Conservation (phyloP, 2,888 invertebrate genomes). For the Glyphotaelius pellucidus region DNA sequence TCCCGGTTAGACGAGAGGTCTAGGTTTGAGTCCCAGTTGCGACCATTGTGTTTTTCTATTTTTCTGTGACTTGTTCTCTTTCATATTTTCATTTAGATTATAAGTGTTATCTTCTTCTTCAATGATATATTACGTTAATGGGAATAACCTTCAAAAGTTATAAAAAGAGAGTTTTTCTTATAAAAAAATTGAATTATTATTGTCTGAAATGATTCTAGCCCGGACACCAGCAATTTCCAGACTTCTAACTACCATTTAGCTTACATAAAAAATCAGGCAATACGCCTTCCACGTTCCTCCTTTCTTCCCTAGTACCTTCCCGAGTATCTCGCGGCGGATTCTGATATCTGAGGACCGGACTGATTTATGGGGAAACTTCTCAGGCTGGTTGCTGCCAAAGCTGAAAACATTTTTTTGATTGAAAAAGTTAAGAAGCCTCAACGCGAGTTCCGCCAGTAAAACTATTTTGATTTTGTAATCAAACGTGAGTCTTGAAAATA, state of each 20-base stretch:
- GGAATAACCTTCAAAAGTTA: no score
- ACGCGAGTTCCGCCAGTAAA: not conserved
- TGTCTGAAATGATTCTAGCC: not conserved
- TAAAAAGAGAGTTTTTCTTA: no score
- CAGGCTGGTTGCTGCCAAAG: not conserved
- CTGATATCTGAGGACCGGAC: not conserved
- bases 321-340: not conserved
- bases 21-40: no score
- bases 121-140: no score
- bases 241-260: not conserved
- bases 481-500: not conserved
- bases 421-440: not conserved
- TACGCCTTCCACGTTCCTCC: not conserved
- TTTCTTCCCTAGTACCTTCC: no score
- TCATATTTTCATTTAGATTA: no score
- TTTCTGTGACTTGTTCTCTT: no score
- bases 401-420: constrained; percentile 2
- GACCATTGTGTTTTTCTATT: no score
- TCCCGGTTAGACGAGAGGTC: no score
- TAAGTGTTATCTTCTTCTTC: no score
- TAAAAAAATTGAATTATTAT: no score
- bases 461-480: constrained; percentile 2
- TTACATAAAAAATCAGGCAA: not conserved
- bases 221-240: not conserved
- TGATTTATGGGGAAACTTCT: not conserved